These are phyloP conservation scores for Leptodirus hochenwartii DNA, from an alignment of 2,888 invertebrate genomes.

Conservation along the genomic window DNA sequence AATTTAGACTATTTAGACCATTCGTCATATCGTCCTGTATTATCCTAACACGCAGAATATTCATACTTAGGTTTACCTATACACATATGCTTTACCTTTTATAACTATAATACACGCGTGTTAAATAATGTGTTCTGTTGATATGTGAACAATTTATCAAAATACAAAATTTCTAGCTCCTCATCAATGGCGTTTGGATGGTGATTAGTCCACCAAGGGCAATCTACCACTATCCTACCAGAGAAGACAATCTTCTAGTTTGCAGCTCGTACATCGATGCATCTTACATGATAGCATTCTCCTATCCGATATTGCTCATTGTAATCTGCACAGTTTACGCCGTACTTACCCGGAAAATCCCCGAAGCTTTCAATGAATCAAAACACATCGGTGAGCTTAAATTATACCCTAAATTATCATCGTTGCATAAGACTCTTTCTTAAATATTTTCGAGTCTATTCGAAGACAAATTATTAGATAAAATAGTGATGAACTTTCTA, in stretches of 20 bases:
- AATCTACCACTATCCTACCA: slow-evolving; percentile 76
- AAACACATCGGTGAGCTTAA: slow-evolving; percentile 72
- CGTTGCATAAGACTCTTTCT: too few species aligned
- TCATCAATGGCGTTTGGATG: slow-evolving; percentile 86
- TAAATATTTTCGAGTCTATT: too few species aligned
- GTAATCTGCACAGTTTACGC: slow-evolving; percentile 92
- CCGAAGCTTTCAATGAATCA: slow-evolving; percentile 97
- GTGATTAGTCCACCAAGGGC: slow-evolving; percentile 77
- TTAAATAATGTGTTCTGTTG: too few species aligned
- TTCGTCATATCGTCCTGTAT: too few species aligned
- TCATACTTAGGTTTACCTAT: too few species aligned
- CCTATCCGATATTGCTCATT: slow-evolving; percentile 80
- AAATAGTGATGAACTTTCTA: too few species aligned
- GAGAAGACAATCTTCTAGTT: slow-evolving; percentile 83
- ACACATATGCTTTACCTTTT: too few species aligned
- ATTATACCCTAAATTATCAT: slow-evolving; percentile 1
- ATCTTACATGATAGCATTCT: slow-evolving; percentile 86
- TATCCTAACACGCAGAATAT: too few species aligned
- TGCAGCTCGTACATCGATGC: slow-evolving; percentile 86
- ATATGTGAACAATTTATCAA: too few species aligned
- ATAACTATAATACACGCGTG: too few species aligned
- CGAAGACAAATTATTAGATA: too few species aligned
- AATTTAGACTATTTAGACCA: too few species aligned
- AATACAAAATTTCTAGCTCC: slow-evolving; percentile 34
- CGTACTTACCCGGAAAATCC: slow-evolving; percentile 86